phyloP scores from a whole-genome alignment of 2,113 vertebrate genomes.

The Menura novaehollandiae region DNA sequence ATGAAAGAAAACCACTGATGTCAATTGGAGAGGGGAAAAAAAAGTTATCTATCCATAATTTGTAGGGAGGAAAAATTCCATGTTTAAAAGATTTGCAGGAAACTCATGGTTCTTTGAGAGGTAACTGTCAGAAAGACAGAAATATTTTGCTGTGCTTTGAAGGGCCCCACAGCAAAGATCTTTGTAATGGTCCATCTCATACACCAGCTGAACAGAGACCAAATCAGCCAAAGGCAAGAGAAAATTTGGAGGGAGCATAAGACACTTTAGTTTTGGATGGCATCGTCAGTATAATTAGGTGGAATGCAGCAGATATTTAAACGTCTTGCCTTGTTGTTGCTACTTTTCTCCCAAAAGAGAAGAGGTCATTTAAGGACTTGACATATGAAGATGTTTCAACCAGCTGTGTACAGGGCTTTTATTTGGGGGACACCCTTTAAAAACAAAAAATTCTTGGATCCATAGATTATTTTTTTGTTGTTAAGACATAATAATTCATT shows the following conservation, averaged over 20 bases:
- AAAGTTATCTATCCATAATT: neutral
- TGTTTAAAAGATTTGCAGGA: neutral
- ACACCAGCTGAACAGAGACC: conserved; percentile 8
- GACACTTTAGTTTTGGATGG: neutral
- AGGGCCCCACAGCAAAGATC: neutral
- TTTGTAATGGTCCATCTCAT: neutral
- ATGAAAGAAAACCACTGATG: neutral
- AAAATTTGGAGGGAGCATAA: conserved; percentile 1
- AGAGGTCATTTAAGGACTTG: neutral
- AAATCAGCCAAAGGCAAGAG: conserved; percentile 31
- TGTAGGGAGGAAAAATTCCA: neutral
- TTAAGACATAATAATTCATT: neutral
- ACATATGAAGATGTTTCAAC: neutral
- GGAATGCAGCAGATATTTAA: conserved; percentile 19
- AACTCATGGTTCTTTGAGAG: neutral
- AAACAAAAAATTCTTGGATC: neutral
- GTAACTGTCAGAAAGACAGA: neutral
- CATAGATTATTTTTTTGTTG: neutral
- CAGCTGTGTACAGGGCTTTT: neutral
- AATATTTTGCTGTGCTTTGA: neutral
- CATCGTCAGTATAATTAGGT: neutral
- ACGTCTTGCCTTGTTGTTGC: neutral
- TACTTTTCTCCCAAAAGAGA: neutral
- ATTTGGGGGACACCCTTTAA: neutral
- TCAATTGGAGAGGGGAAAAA: neutral